Conservation (phyloP, 2,113 vertebrate species). For the Sinocyclocheilus anophthalmus region DNA sequence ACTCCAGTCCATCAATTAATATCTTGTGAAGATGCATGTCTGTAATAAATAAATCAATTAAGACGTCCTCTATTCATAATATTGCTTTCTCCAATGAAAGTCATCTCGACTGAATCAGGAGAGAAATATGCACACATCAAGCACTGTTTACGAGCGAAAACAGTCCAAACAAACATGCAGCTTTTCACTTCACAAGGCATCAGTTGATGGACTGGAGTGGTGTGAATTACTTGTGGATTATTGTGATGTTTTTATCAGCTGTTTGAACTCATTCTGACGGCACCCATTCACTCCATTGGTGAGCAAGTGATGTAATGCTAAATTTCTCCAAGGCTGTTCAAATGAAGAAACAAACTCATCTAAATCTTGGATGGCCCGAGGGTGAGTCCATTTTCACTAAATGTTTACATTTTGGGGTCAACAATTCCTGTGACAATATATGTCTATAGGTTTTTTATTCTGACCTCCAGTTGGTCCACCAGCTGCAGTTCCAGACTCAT, state of each 20-base stretch:
- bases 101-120: not conserved
- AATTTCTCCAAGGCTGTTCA: not conserved
- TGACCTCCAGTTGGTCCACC: conserved; percentile 84
- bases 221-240: not conserved
- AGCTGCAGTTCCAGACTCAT: conserved; percentile 82
- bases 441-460: conserved; percentile 14
- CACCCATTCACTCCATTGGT: not conserved
- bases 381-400: too few relatives aligned
- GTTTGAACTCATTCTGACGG: not conserved
- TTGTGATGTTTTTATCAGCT: not conserved
- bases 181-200: not conserved
- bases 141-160: not conserved
- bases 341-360: not conserved
- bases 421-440: not conserved
- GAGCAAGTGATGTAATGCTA: not conserved
- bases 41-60: too few relatives aligned
- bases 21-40: not conserved
- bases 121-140: not conserved
- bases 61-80: not conserved
- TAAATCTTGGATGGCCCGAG: not conserved
- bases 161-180: not conserved
- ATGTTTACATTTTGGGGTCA: not conserved
- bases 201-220: not conserved
- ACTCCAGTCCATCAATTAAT: not conserved
- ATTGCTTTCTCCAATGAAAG: not conserved